A percentile compares a stretch with the other conserved stretches of the same genome.
These are phyloP conservation scores for Synanthedon tipuliformis DNA, from an alignment of 2,888 invertebrate genomes.

Conservation along the genomic window DNA sequence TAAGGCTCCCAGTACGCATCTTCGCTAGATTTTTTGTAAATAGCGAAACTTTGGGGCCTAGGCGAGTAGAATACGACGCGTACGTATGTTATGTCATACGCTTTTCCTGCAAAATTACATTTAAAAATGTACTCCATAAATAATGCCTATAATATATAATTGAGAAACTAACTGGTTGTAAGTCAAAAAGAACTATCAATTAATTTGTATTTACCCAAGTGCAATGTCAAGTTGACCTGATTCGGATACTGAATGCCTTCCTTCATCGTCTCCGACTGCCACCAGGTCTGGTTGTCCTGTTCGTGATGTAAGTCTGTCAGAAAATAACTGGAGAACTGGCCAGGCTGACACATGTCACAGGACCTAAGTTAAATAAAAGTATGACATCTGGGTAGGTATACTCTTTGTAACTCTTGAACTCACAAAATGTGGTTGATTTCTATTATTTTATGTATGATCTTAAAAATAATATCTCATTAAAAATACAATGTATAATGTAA, in stretches of 20 bases:
- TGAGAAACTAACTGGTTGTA: too few relatives aligned
- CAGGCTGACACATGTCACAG: conserved; percentile 81
- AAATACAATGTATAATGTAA: too few relatives aligned
- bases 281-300: conserved; percentile 92
- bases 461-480: too few relatives aligned
- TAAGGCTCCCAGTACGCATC: conserved; percentile 88
- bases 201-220: conserved; percentile 73
- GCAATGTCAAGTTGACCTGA: conserved; percentile 91
- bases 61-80: conserved; percentile 94
- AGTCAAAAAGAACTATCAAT: too few relatives aligned
- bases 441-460: too few relatives aligned
- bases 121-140: not conserved
- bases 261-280: conserved; percentile 98
- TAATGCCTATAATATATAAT: too few relatives aligned
- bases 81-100: conserved; percentile 97
- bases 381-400: too few relatives aligned
- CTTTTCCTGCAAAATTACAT: conserved; percentile 77
- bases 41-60: conserved; percentile 96
- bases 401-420: not conserved
- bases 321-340: conserved; percentile 68
- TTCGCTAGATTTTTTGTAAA: conserved; percentile 86
- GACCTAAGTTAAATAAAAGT: conserved; percentile 65
- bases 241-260: conserved; percentile 92
- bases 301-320: conserved; percentile 95
- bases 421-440: too few relatives aligned